These are phyloP conservation scores for Lucinisca nassula DNA, from an alignment of 2,888 invertebrate species.

Conservation along the genomic window DNA sequence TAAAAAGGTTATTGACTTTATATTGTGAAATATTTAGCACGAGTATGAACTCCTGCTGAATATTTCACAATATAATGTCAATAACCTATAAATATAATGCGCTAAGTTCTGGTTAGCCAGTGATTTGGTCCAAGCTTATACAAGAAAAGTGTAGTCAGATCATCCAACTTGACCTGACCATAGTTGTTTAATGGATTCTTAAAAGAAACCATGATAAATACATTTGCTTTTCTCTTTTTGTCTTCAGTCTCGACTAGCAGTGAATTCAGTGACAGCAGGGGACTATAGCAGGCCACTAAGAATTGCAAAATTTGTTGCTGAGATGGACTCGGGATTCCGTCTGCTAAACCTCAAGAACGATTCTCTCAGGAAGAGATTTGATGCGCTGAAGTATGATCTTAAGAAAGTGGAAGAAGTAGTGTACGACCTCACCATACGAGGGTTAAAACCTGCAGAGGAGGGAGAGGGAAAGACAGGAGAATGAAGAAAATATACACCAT, in stretches of 20 bases:
- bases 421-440: slow-evolving; percentile 87
- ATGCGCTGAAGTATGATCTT: slow-evolving; percentile 92
- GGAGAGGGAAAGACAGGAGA: neutral
- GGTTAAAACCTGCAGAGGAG: slow-evolving; percentile 77
- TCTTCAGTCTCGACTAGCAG: slow-evolving; percentile 88
- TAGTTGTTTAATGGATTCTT: too few relatives aligned
- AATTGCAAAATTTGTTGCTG: slow-evolving; percentile 95
- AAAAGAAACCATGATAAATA: too few relatives aligned
- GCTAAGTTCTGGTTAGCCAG: too few relatives aligned
- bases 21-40: too few relatives aligned
- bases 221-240: neutral
- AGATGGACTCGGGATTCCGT: slow-evolving; percentile 96
- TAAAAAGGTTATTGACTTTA: too few relatives aligned
- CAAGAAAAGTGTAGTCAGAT: too few relatives aligned
- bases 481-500: too few relatives aligned
- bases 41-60: too few relatives aligned
- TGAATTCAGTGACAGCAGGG: slow-evolving; percentile 90
- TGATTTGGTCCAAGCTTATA: too few relatives aligned
- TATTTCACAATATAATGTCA: too few relatives aligned
- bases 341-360: slow-evolving; percentile 97
- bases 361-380: slow-evolving; percentile 94
- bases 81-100: too few relatives aligned
- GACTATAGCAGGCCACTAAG: slow-evolving; percentile 94
- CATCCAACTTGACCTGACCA: too few relatives aligned
- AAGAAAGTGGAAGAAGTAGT: slow-evolving; percentile 94